A percentile compares a stretch with the other conserved stretches of the same genome.
Conservation (phyloP, 53 echinoderm and acorn worm species). For the Hippasteria phrygiana region DNA sequence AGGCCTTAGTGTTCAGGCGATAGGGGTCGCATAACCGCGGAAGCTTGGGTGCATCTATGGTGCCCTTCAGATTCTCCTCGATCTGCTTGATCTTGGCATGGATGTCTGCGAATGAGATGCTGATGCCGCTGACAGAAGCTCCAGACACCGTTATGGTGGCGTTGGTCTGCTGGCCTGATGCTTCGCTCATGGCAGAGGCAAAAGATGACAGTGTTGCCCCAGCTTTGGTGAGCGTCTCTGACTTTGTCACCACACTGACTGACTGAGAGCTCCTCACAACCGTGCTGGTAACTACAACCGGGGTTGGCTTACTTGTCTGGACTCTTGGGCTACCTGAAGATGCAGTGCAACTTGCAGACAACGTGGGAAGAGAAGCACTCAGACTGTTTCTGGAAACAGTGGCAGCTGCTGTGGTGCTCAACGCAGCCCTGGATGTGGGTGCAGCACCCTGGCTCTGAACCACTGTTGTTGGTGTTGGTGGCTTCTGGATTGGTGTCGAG, state of each 20-base stretch:
- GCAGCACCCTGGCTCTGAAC: not conserved
- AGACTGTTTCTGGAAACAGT: constrained; percentile 38
- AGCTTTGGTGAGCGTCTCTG: constrained; percentile 44
- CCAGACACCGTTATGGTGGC: constrained; percentile 62
- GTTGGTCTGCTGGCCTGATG: constrained; percentile 53
- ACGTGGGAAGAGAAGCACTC: constrained; percentile 43
- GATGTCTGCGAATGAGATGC: constrained; percentile 59
- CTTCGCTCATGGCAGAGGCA: constrained; percentile 23
- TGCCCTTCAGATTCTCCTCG: constrained; percentile 48
- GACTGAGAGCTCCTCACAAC: constrained; percentile 60
- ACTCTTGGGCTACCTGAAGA: not conserved
- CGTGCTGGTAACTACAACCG: constrained; percentile 58
- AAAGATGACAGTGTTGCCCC: not conserved
- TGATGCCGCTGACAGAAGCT: constrained; percentile 59
- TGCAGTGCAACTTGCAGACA: not conserved
- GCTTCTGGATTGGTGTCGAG: not conserved
- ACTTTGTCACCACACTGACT: constrained; percentile 33
- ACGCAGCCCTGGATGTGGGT: not conserved
- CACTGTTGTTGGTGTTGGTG: not conserved
- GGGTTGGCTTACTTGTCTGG: not conserved
- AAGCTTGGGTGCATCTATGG: constrained; percentile 56
- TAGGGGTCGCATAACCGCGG: constrained; percentile 61
- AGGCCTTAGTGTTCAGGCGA: constrained; percentile 54
- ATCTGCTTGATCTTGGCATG: constrained; percentile 70
- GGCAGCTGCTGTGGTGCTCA: not conserved